Evolutionary conservation across 2,797 vertebrate genomes (phyloP).

Genomic region (Nannoperca australis): DNA sequence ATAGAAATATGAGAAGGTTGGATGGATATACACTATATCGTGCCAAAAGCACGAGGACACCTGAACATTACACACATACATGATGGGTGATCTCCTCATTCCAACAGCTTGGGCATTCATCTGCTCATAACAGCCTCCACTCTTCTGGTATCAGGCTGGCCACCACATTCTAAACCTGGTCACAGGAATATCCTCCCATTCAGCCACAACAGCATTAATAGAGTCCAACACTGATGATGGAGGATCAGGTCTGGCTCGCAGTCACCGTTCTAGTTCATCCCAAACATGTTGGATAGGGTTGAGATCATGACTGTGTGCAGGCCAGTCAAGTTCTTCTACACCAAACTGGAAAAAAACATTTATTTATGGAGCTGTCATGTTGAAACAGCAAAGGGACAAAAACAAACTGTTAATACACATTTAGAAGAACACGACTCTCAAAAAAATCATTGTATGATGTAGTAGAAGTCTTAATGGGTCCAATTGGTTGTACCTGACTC

Average conservation of each 20-base stretch:
- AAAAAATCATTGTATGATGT: background rate
- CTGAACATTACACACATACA: background rate
- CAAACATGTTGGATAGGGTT: background rate
- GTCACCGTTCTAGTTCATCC: accelerated
- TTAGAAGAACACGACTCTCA: background rate
- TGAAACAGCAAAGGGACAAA: background rate
- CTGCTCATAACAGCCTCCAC: background rate
- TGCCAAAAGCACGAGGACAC: background rate
- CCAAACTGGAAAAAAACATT: background rate
- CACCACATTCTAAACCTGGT: background rate
- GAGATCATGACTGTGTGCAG: background rate
- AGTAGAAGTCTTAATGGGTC: background rate
- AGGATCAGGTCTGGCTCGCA: background rate
- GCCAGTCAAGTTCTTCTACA: background rate
- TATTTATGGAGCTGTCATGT: background rate
- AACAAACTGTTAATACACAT: background rate
- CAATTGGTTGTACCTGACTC: background rate
- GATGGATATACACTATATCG: background rate
- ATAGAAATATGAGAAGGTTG: background rate
- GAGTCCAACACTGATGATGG: background rate
- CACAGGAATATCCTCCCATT: background rate
- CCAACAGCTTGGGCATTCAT: background rate
- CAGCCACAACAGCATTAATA: background rate
- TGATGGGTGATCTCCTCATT: background rate
- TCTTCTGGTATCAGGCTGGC: background rate